Percentiles rank a stretch among this genome's conserved stretches.
Conservation (phyloP, 2,797 vertebrate genomes). For the Anguilla pacifica region DNA sequence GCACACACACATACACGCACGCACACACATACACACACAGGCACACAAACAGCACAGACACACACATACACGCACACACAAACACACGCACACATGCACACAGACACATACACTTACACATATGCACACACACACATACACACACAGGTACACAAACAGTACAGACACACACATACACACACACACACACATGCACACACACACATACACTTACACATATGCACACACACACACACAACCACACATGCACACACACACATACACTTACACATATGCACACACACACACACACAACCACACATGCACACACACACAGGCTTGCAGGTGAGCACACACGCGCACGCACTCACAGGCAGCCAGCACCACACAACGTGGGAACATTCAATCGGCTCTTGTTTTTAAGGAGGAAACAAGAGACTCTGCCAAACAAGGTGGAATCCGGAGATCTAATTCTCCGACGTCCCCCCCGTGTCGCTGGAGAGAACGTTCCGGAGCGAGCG, state of each 20-base stretch:
- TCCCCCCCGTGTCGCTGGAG: constrained; percentile 7
- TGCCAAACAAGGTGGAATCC: background rate
- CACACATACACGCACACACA: background rate
- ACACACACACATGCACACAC: no score
- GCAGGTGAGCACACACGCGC: no score
- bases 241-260: background rate
- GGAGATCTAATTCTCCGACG: background rate
- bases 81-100: background rate
- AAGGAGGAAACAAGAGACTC: background rate
- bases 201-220: no score
- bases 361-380: background rate
- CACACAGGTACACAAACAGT: no score
- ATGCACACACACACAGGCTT: background rate
- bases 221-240: no score
- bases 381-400: background rate
- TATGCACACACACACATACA: background rate
- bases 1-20: background rate
- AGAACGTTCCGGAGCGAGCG: background rate
- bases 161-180: no score
- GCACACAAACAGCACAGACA: no score
- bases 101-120: background rate
- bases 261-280: no score
- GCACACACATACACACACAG: background rate
- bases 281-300: background rate
- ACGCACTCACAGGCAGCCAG: background rate